Percentiles rank a stretch among this genome's conserved stretches.
These are phyloP conservation scores for Sparidentex hasta DNA, from an alignment of 2,797 vertebrate species.

Conservation along the genomic window DNA sequence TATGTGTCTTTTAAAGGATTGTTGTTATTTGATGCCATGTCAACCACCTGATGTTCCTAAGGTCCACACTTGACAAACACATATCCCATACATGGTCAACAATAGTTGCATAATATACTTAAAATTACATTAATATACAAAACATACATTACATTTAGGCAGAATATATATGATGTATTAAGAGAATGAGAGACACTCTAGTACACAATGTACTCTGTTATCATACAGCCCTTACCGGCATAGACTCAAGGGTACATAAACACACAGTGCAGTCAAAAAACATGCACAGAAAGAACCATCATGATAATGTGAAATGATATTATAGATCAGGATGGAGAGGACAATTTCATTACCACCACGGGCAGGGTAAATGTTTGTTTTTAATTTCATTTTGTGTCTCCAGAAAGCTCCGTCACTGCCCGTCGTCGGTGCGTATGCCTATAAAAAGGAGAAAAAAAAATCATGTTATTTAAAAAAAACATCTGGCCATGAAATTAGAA, in stretches of 20 bases:
- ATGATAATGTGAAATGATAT: conserved; percentile 35
- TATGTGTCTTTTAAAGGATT: too few species aligned
- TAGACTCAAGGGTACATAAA: conserved; percentile 14
- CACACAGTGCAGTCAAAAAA: conserved; percentile 24
- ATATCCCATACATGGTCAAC: too few species aligned
- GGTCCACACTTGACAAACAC: too few species aligned
- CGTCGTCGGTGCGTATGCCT: conserved; percentile 16
- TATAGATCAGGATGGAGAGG: conserved; percentile 37
- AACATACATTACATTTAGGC: too few species aligned
- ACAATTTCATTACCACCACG: conserved; percentile 45
- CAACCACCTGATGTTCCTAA: too few species aligned
- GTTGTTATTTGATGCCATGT: too few species aligned
- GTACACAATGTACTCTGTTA: background rate
- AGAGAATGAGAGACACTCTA: background rate
- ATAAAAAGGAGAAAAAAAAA: conserved; percentile 49
- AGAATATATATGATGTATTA: too few species aligned
- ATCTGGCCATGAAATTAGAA: conserved; percentile 55
- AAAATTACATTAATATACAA: too few species aligned
- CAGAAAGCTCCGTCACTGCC: conserved; percentile 18
- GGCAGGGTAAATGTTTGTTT: conserved; percentile 58
- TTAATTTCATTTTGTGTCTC: conserved; percentile 53
- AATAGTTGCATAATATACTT: too few species aligned
- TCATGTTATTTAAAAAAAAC: conserved; percentile 42
- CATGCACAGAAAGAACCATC: conserved; percentile 14
- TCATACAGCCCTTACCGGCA: background rate